phyloP scores from a whole-genome alignment of 2,888 invertebrate genomes.

The Chymomyza fuscimana region DNA sequence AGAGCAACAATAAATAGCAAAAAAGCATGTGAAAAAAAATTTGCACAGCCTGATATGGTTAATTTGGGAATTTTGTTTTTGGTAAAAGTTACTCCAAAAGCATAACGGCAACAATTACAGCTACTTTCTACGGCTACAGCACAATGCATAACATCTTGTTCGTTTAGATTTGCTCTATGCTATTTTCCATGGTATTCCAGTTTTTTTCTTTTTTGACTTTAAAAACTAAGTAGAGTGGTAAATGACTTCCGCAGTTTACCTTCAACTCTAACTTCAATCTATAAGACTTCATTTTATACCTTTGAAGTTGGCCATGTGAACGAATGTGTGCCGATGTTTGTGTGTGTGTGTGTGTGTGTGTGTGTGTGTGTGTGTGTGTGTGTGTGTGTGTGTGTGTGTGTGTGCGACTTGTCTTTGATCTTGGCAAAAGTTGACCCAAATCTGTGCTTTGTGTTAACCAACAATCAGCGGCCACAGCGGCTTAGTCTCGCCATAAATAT shows the following conservation, averaged over 20 bases:
- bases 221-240: conserved; percentile 60
- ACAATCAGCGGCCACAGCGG: not conserved
- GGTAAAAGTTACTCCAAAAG: not conserved
- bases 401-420: conserved; percentile 30
- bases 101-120: conserved; percentile 48
- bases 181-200: conserved; percentile 17
- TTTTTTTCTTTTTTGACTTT: conserved; percentile 12
- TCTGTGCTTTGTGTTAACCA: conserved; percentile 12
- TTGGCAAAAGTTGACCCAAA: conserved; percentile 30
- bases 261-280: conserved; percentile 7
- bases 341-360: too few relatives aligned
- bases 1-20: conserved; percentile 34
- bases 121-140: conserved; percentile 47
- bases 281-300: not conserved
- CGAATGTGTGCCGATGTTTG: not conserved
- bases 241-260: conserved; percentile 64
- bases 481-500: conserved; percentile 5
- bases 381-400: not conserved
- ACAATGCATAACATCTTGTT: conserved; percentile 38
- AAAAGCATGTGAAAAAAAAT: conserved; percentile 10
- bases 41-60: conserved; percentile 20
- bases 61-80: conserved; percentile 38
- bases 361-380: not conserved
- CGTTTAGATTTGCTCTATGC: conserved; percentile 21
- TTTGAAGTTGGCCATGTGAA: conserved; percentile 23